Evolutionary conservation across 2,113 vertebrate genomes (phyloP), one percentile per base, ranked within the genome.

Genomic region (Hyperopisus bebe): DNA sequence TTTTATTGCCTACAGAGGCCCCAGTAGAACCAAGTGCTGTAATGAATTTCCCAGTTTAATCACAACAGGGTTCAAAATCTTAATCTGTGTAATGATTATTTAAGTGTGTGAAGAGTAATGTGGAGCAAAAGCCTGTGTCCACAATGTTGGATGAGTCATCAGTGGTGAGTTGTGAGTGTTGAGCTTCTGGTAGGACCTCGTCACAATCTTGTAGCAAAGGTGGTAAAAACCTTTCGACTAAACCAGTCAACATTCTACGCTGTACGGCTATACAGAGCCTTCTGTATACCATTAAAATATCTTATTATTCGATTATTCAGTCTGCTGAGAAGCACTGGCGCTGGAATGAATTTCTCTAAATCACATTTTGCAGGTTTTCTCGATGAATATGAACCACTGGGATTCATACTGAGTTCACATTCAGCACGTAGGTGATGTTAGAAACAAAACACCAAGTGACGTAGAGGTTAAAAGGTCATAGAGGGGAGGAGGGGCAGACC

Each of bases 1-100:
- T 91, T 88, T 24, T 90, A 88, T 62, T 80, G 88, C 66, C 47
- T 80, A 5, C 24, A 19, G 31, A 47, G 21, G 15, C 66, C 17
- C 35, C 74, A 50, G 88, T 19, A 50, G 88, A 70, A 31, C 21
- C 24, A 7, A 10, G 35, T 11, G 8, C 44, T 47, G 83, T n/a
- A 48, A 86, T 47, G 24, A 24, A 86, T 48, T 80, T 39, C 74
- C 35, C 35, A 17, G 19, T 86, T 86, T 86, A 47, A 84, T 84
- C 46, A 44, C 19, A n/a, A 47, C 82, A 80, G 35, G 74, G 74
- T n/a, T 80, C 31, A 42, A 42, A 42, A 80, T 80, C 31, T 42
- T 42, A 80, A 39, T 80, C 74, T 42, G 74, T 35, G 17, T 42
- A 6, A 80, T 35, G 74, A 80, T 31, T 70, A 70, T 80, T 42